Evolutionary conservation across 1,140 invertebrate genomes (phyloP).

Genomic region (Philopotamus ludificatus): DNA sequence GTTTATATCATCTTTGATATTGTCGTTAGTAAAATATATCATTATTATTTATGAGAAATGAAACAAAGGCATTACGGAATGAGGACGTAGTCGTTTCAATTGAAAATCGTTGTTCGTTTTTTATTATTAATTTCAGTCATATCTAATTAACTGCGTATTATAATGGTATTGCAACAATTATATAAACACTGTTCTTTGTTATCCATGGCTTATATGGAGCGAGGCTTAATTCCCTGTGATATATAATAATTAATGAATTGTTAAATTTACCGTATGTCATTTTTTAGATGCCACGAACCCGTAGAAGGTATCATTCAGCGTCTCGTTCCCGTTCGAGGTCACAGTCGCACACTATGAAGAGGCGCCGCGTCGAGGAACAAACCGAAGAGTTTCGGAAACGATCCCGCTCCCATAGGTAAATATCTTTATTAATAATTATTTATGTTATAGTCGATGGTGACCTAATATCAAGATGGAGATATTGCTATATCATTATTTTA

Average conservation of each 20-base stretch:
- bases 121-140: neutral
- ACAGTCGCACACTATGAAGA: conserved; percentile 56
- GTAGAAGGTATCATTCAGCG: conserved; percentile 71
- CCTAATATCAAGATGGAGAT: no score
- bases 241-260: no score
- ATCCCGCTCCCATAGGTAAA: conserved; percentile 52
- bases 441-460: no score
- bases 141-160: neutral
- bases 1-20: no score
- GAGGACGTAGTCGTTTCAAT: neutral
- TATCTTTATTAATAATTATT: neutral
- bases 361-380: conserved; percentile 57
- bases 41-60: no score
- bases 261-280: no score
- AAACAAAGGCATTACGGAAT: no score
- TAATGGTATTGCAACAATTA: no score
- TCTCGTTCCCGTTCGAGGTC: conserved; percentile 60
- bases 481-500: neutral
- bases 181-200: no score
- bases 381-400: conserved; percentile 53
- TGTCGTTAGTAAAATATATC: no score
- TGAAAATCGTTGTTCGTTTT: neutral
- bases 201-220: no score
- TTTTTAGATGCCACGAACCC: conserved; percentile 75
- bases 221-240: no score